phyloP scores from a whole-genome alignment of 2,797 vertebrate species.

The Leptodactylus fallax region DNA sequence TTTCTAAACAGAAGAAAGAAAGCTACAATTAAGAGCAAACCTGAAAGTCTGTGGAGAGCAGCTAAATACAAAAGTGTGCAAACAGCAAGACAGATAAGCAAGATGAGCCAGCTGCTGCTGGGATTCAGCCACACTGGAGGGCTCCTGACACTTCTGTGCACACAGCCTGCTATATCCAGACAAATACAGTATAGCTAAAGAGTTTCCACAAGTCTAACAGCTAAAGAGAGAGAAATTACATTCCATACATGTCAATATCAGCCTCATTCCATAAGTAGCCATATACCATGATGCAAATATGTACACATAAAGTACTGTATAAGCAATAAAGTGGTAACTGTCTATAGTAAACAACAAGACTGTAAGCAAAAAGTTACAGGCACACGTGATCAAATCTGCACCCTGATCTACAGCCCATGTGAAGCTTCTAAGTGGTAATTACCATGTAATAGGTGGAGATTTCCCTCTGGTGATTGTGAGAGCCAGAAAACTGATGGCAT shows the following conservation, averaged over 20 bases:
- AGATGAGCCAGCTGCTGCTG: conserved; percentile 20
- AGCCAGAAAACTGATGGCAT: conserved; percentile 63
- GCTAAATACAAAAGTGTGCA: conserved; percentile 33
- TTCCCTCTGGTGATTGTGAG: conserved; percentile 63
- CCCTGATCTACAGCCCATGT: background rate
- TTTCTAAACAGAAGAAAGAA: conserved; percentile 43
- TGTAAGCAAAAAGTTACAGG: background rate
- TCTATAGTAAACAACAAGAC: background rate
- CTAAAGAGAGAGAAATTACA: background rate
- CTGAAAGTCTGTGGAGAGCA: background rate
- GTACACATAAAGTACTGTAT: background rate
- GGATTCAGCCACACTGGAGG: background rate
- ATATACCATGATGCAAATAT: background rate
- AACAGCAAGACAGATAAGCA: conserved; percentile 28
- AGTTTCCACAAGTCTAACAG: background rate
- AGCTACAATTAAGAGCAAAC: conserved; percentile 22
- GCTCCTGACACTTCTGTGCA: background rate
- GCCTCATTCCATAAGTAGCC: background rate
- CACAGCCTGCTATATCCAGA: conserved; percentile 7
- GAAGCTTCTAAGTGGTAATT: conserved; percentile 49
- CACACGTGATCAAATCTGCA: background rate
- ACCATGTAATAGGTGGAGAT: conserved; percentile 69
- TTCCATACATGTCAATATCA: background rate
- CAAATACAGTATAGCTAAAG: background rate
- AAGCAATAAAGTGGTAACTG: no score